These are phyloP conservation scores for Lordiphosa fenestrarum DNA, from an alignment of 2,888 invertebrate genomes.

Conservation along the genomic window DNA sequence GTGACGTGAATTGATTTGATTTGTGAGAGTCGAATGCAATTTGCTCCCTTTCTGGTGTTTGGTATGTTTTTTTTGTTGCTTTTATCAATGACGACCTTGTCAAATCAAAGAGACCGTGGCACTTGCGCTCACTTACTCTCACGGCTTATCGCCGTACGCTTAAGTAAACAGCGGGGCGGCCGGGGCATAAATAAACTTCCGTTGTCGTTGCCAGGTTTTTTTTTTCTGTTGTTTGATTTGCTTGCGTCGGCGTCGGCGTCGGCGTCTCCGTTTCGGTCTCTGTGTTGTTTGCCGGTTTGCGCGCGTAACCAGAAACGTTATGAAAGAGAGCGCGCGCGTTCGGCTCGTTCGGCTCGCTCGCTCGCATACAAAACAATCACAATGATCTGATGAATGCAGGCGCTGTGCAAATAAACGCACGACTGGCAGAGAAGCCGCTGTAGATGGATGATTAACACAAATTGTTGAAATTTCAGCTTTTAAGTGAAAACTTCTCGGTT, in stretches of 20 bases:
- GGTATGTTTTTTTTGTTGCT: background rate
- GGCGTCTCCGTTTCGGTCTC: slow-evolving; percentile 20
- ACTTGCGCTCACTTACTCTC: slow-evolving; percentile 43
- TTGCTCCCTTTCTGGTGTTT: slow-evolving; percentile 21
- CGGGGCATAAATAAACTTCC: slow-evolving; percentile 72
- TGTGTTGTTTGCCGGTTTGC: slow-evolving; percentile 40
- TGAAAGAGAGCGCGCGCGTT: background rate
- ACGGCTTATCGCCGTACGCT: slow-evolving; percentile 61
- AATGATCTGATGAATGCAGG: too few relatives aligned
- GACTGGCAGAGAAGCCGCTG: too few relatives aligned
- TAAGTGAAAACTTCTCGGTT: too few relatives aligned
- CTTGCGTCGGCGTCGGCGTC: slow-evolving; percentile 26
- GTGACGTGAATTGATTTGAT: slow-evolving; percentile 65
- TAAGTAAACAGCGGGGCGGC: slow-evolving; percentile 56
- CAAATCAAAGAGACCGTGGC: slow-evolving; percentile 37
- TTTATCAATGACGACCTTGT: slow-evolving; percentile 67
- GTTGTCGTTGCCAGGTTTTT: slow-evolving; percentile 44
- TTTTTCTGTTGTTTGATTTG: slow-evolving; percentile 48
- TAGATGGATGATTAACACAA: too few relatives aligned
- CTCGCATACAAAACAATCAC: too few relatives aligned
- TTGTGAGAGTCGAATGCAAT: slow-evolving; percentile 46
- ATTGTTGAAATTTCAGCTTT: too few relatives aligned
- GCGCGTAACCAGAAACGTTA: slow-evolving; percentile 22
- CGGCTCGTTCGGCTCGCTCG: background rate
- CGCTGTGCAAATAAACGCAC: too few relatives aligned